phyloP scores from a whole-genome alignment of 2,113 vertebrate genomes.

The Prinia subflava region DNA sequence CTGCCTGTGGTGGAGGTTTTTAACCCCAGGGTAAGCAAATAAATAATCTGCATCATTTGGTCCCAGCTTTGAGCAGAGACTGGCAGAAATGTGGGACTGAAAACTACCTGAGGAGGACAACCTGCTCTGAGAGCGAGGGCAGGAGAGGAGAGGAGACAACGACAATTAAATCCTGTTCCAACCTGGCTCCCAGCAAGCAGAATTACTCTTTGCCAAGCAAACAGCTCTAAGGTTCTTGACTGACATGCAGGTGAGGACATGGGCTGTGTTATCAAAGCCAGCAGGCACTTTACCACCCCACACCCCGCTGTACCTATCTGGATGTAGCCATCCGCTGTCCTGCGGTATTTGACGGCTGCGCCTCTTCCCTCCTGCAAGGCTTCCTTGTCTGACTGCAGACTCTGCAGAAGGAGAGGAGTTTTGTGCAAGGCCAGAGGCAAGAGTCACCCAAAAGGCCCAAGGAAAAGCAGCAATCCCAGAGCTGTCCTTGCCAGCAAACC shows the following conservation, averaged over 20 bases:
- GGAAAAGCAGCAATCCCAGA: neutral
- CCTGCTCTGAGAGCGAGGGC: neutral
- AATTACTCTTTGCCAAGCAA: neutral
- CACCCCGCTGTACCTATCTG: conserved; percentile 83
- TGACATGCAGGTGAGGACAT: neutral
- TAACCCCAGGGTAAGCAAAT: neutral
- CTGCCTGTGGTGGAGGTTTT: rapidly evolving
- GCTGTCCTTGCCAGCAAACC: neutral
- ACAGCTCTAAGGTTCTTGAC: neutral
- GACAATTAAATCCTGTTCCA: neutral
- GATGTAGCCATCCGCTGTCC: conserved; percentile 91
- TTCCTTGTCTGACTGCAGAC: conserved; percentile 92
- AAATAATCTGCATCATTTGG: neutral
- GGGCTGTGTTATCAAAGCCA: neutral
- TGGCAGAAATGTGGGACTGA: neutral
- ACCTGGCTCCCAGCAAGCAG: neutral
- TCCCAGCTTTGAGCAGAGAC: neutral
- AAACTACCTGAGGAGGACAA: neutral
- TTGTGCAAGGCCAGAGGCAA: neutral
- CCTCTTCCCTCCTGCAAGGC: conserved; percentile 88
- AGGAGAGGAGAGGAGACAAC: neutral
- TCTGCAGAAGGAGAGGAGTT: conserved; percentile 72
- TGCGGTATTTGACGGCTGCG: conserved; percentile 80
- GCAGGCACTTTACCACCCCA: neutral
- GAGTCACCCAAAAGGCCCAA: neutral